Evolutionary conservation across 2,888 invertebrate species (phyloP).

Genomic region (Pimpla rufipes): DNA sequence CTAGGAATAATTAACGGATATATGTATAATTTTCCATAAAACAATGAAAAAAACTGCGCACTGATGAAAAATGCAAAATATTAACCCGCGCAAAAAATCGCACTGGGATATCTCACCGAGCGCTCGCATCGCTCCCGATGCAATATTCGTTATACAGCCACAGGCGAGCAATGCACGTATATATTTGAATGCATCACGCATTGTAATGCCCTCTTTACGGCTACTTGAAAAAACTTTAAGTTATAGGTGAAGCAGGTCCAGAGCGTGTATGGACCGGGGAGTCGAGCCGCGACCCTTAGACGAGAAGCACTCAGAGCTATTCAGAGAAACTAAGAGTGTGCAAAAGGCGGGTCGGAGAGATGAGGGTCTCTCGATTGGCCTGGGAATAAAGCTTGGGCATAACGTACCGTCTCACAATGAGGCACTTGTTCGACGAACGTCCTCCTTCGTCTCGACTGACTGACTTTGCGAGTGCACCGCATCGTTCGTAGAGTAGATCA

Average conservation of each 20-base stretch:
- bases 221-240: background rate
- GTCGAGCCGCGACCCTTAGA: conserved; percentile 15
- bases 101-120: too few species aligned
- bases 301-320: conserved; percentile 26
- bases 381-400: conserved; percentile 24
- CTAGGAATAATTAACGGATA: too few species aligned
- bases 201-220: too few species aligned
- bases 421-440: conserved; percentile 50
- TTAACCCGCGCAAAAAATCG: too few species aligned
- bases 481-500: conserved; percentile 42
- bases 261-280: conserved; percentile 16
- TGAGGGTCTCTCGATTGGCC: conserved; percentile 31
- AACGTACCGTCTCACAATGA: conserved; percentile 48
- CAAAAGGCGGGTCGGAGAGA: background rate
- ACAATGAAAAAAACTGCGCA: too few species aligned
- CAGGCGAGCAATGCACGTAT: too few species aligned
- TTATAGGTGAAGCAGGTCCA: background rate
- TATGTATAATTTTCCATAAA: too few species aligned
- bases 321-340: conserved; percentile 42
- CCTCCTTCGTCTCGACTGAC: conserved; percentile 18
- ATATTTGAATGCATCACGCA: too few species aligned
- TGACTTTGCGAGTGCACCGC: conserved; percentile 43
- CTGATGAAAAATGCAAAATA: too few species aligned
- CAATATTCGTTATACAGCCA: too few species aligned
- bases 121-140: too few species aligned